A percentile compares a stretch with the other conserved stretches of the same genome.
phyloP scores from a whole-genome alignment of 2,797 vertebrate species.

The Coregonus suidteri region DNA sequence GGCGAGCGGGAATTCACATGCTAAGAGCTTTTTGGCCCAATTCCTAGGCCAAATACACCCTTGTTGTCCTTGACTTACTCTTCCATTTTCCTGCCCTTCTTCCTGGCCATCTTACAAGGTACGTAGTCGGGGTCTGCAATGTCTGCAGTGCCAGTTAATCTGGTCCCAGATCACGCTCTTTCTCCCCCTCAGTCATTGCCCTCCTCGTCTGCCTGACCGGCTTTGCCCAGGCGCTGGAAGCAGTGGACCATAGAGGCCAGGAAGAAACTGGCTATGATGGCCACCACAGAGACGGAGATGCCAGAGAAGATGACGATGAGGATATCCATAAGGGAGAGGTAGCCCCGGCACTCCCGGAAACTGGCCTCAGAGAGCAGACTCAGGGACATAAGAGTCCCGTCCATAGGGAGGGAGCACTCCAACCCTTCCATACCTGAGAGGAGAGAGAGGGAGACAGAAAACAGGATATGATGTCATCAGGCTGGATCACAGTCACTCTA shows the following conservation, averaged over 20 bases:
- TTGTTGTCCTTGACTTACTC: not conserved
- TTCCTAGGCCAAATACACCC: not conserved
- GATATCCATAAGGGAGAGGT: constrained; percentile 86
- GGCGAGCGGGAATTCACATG: constrained; percentile 15
- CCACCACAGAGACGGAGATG: constrained; percentile 86
- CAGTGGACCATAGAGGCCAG: constrained; percentile 90
- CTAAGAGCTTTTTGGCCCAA: constrained; percentile 8
- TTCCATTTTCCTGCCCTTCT: not conserved
- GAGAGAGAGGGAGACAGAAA: constrained; percentile 20
- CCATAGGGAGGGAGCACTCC: constrained; percentile 84
- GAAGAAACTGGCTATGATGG: constrained; percentile 91
- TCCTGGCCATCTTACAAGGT: constrained; percentile 1
- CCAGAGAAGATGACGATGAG: constrained; percentile 93
- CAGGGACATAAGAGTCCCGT: constrained; percentile 81
- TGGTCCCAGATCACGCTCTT: not conserved
- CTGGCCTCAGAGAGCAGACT: constrained; percentile 87
- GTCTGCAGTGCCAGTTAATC: not conserved
- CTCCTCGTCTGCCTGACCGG: constrained; percentile 82
- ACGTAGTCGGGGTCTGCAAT: not conserved
- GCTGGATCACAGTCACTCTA: not conserved
- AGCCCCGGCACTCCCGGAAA: constrained; percentile 86
- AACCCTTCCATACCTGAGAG: constrained; percentile 83
- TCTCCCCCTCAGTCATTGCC: constrained; percentile 73
- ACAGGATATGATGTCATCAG: constrained; percentile 2
- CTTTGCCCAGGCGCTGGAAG: constrained; percentile 87